Base-by-base conservation (phyloP, 2,797 vertebrate species). In the Lagorchestes hirsutus region DNA sequence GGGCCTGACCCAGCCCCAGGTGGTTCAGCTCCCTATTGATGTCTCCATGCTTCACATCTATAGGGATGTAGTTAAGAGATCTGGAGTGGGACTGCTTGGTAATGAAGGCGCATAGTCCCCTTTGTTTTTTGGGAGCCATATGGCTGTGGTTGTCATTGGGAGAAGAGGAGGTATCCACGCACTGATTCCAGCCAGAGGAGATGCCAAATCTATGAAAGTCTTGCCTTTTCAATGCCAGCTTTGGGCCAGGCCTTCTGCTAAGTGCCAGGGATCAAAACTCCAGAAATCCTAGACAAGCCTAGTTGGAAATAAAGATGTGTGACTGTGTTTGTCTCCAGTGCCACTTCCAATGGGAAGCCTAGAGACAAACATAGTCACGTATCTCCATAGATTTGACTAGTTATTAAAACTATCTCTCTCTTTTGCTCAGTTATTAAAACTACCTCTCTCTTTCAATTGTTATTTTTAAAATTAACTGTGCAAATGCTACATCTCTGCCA, bases 51-150 rank as follows among this genome's bases (percentile, higher is more conserved):
- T 93, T 96, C 91, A 94, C 90, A 92, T 50, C 57, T 93, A 93
- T 5, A 97, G 93, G 95, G 5, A 29, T 55, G 97, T 97, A 96
- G 95, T 97, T 94, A 96, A 98, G 98, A 97, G 95, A 98, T 97
- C 55, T 94, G 54, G 40, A 96, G 91, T 94, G 97, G 40, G 97
- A 58, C 40, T 94, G 96, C 56, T 92, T 91, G 98, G 34, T 28
- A 96, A 96, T 96, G 95, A 93, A 92, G 96, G 92, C 14, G 92
- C 97, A 95, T 8, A 5, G 90, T 28, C 50, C 27, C 62, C 97
- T 98, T 98, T 98, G 90, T 94, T 98, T 95, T 94, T 1, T 82
- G 18, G 56, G n/a, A 96, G 94, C 40, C 96, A 94, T 97, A 96
- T 92, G 92, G 94, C 91, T 27, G 67, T 96, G 62, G 95, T 95